Conservation (phyloP, 2,797 vertebrate genomes). For the Dromococcyx pavoninus region DNA sequence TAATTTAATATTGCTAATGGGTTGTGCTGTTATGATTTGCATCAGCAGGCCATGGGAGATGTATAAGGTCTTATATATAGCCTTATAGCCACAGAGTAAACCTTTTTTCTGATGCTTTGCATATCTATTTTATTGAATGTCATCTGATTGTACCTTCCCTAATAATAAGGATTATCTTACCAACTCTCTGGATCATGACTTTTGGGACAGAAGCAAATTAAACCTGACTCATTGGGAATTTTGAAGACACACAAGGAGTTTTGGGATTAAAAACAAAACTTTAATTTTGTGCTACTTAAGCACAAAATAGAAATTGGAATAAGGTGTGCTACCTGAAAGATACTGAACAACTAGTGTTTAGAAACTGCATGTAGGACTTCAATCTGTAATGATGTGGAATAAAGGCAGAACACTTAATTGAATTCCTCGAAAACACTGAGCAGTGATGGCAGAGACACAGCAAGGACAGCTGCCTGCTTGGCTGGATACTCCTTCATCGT, state of each 20-base stretch:
- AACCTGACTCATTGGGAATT: neutral
- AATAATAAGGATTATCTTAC: neutral
- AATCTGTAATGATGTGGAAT: neutral
- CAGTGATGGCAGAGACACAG: neutral
- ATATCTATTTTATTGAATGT: neutral
- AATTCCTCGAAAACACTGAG: neutral
- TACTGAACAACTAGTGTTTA: neutral
- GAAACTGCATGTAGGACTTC: neutral
- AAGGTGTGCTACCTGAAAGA: neutral
- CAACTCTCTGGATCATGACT: neutral
- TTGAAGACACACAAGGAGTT: neutral
- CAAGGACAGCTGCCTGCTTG: constrained; percentile 9
- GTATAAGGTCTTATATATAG: neutral
- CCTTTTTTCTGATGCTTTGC: neutral
- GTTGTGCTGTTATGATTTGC: neutral
- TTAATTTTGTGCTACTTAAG: neutral
- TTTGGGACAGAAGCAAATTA: neutral
- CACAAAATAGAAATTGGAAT: neutral
- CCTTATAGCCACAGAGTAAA: neutral
- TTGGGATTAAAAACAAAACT: neutral
- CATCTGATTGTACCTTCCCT: neutral
- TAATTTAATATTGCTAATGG: neutral
- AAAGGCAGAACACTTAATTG: neutral
- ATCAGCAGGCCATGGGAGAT: neutral
- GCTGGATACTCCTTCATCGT: neutral